Evolutionary conservation across 1,140 invertebrate species (phyloP).

Genomic region (Spodoptera litura): DNA sequence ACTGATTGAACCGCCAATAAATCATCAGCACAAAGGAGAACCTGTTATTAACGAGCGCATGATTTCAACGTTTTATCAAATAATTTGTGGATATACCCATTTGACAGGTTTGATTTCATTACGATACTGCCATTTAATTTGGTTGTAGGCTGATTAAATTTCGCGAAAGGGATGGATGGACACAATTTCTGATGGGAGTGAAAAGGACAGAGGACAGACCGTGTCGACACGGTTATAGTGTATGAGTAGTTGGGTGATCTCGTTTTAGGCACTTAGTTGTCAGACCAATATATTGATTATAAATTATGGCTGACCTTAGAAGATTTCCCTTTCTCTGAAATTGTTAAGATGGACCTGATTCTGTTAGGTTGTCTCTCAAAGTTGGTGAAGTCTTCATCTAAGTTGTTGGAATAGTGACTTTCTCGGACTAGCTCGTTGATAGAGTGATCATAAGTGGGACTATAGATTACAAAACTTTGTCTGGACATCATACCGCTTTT

Average conservation of each 20-base stretch:
- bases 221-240: background rate
- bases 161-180: background rate
- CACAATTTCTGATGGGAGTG: background rate
- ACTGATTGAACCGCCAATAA: slow-evolving; percentile 25
- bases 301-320: background rate
- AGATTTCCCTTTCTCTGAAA: too few species aligned
- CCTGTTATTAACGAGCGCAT: slow-evolving; percentile 28
- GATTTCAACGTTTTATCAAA: slow-evolving; percentile 29
- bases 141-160: slow-evolving; percentile 25
- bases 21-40: background rate
- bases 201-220: background rate
- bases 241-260: background rate
- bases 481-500: too few species aligned
- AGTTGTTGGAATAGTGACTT: too few species aligned
- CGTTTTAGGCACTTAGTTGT: background rate
- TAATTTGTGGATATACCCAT: slow-evolving; percentile 24
- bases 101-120: slow-evolving; percentile 39
- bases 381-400: too few species aligned
- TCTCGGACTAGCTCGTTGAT: too few species aligned
- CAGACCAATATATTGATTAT: background rate
- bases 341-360: too few species aligned
- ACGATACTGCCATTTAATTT: slow-evolving; percentile 32
- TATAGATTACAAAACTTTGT: too few species aligned
- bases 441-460: too few species aligned
- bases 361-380: too few species aligned